These are phyloP conservation scores for Volucella inanis DNA, from an alignment of 2,888 invertebrate genomes.

Conservation along the genomic window DNA sequence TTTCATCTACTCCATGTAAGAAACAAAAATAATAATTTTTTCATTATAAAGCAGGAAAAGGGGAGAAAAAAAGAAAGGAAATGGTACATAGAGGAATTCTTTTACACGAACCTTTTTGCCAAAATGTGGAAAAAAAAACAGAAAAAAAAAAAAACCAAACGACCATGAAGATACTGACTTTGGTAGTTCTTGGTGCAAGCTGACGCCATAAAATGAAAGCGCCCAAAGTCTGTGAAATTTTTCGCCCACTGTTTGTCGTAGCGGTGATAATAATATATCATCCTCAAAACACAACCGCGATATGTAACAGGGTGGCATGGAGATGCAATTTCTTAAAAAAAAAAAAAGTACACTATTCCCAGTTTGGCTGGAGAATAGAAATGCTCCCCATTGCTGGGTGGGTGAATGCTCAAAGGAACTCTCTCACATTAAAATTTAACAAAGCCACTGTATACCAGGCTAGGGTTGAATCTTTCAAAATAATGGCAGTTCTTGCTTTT, in stretches of 20 bases:
- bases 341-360: constrained; percentile 1
- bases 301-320: background rate
- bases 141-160: constrained; percentile 14
- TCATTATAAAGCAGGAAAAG: constrained; percentile 55
- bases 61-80: background rate
- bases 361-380: constrained; percentile 7
- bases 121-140: background rate
- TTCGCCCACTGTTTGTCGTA: constrained; percentile 59
- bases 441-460: constrained; percentile 8
- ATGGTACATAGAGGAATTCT: constrained; percentile 29
- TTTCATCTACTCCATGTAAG: constrained; percentile 61
- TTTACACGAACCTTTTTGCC: constrained; percentile 28
- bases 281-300: constrained; percentile 39
- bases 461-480: background rate
- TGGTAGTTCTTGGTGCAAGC: constrained; percentile 24
- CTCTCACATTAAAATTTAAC: constrained; percentile 41
- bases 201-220: constrained; percentile 61
- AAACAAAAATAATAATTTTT: constrained; percentile 66
- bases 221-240: constrained; percentile 35
- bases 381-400: constrained; percentile 5
- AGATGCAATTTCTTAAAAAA: background rate
- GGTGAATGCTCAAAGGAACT: background rate
- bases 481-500: background rate
- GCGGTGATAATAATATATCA: constrained; percentile 66
- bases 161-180: constrained; percentile 34